A percentile compares a stretch with the other conserved stretches of the same genome.
These are phyloP conservation scores for Drosophila infuscata DNA, from an alignment of 2,888 invertebrate genomes.

Conservation along the genomic window DNA sequence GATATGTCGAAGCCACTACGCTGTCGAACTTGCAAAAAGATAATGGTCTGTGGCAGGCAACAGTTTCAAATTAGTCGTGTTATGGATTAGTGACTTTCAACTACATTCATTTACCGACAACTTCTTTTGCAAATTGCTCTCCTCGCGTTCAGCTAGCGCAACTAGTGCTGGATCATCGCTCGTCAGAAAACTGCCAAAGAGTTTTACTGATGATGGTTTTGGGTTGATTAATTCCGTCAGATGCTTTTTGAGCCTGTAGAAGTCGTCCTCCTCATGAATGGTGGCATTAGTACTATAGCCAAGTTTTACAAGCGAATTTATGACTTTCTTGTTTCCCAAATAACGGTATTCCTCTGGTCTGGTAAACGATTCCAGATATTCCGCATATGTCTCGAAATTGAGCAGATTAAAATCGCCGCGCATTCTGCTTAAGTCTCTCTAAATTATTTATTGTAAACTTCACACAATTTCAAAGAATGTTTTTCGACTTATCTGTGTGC, in stretches of 20 bases:
- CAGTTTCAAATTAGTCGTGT: not conserved
- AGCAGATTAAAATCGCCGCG: slow-evolving; percentile 57
- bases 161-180: slow-evolving; percentile 87
- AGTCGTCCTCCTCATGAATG: slow-evolving; percentile 87
- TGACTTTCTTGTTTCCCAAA: slow-evolving; percentile 89
- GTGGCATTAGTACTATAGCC: slow-evolving; percentile 88
- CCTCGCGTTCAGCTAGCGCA: slow-evolving; percentile 87
- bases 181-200: slow-evolving; percentile 87
- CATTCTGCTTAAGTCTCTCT: not conserved
- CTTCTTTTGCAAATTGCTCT: slow-evolving; percentile 90
- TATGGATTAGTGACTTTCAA: no score
- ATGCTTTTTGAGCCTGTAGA: slow-evolving; percentile 86
- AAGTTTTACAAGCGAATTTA: slow-evolving; percentile 90
- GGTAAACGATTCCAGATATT: slow-evolving; percentile 92
- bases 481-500: not conserved
- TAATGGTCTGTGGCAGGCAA: slow-evolving; percentile 46
- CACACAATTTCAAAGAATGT: not conserved
- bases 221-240: slow-evolving; percentile 87
- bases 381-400: slow-evolving; percentile 87
- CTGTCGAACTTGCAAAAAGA: slow-evolving; percentile 51
- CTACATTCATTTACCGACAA: slow-evolving; percentile 87
- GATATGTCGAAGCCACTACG: slow-evolving; percentile 60
- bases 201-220: slow-evolving; percentile 82
- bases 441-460: not conserved
- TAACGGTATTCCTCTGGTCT: slow-evolving; percentile 91